These are phyloP conservation scores for Chydorus sphaericus DNA, from an alignment of 2,888 invertebrate species.

Conservation along the genomic window DNA sequence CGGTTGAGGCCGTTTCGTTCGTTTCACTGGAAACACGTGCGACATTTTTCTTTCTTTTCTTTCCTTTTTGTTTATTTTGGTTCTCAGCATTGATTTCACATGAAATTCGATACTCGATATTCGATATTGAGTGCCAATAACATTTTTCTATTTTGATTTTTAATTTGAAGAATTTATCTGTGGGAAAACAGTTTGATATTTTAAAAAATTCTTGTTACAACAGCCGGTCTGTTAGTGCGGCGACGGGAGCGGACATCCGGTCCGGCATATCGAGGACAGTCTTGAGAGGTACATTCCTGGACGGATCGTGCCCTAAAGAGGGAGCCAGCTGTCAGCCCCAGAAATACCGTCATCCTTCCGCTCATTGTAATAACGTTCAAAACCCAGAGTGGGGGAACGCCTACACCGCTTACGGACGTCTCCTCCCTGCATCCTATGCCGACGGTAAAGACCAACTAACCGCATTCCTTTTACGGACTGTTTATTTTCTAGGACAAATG, in stretches of 20 bases:
- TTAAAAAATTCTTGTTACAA: neutral
- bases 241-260: conserved; percentile 29
- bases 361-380: conserved; percentile 76
- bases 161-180: too few relatives aligned
- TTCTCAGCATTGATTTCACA: too few relatives aligned
- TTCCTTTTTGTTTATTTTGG: too few relatives aligned
- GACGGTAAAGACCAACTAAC: conserved; percentile 41
- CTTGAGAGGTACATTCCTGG: conserved; percentile 29
- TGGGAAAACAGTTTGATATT: too few relatives aligned
- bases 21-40: too few relatives aligned
- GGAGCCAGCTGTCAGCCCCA: conserved; percentile 35
- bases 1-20: too few relatives aligned
- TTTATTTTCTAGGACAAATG: neutral
- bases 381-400: conserved; percentile 70
- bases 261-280: conserved; percentile 30
- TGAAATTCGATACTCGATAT: too few relatives aligned
- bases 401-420: conserved; percentile 57
- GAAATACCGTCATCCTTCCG: conserved; percentile 64
- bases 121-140: too few relatives aligned
- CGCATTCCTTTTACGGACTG: conserved; percentile 19
- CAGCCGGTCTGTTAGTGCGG: conserved; percentile 22
- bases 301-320: conserved; percentile 31
- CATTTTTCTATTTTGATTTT: too few relatives aligned
- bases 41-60: too few relatives aligned
- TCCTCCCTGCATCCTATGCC: conserved; percentile 54